Conservation (phyloP, 2,888 invertebrate species). For the Osmoderma eremita region DNA sequence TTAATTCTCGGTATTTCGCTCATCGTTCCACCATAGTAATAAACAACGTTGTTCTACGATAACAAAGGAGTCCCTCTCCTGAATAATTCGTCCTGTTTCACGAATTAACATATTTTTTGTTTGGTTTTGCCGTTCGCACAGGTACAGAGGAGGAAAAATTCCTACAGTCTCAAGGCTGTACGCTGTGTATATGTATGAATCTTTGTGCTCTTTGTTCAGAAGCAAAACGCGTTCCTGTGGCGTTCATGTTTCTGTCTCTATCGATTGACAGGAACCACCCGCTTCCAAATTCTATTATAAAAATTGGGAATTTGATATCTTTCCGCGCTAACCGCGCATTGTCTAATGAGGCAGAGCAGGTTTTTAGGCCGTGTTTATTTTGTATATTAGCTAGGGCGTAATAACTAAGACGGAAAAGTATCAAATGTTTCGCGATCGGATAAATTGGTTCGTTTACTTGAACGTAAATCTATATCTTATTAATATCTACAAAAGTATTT, state of each 20-base stretch:
- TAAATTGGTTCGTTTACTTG: neutral
- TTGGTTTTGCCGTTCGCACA: slow-evolving; percentile 44
- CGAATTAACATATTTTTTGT: slow-evolving; percentile 53
- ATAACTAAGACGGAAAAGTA: neutral
- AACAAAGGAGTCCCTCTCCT: slow-evolving; percentile 43
- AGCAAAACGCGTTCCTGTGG: slow-evolving; percentile 19
- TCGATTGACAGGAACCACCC: slow-evolving; percentile 24
- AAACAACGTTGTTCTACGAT: slow-evolving; percentile 42
- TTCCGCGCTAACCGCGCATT: slow-evolving; percentile 4
- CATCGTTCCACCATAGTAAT: slow-evolving; percentile 31
- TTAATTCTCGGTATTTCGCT: slow-evolving; percentile 42
- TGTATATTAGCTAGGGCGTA: neutral
- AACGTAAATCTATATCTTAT: neutral
- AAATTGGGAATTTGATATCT: slow-evolving; percentile 52
- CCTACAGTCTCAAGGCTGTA: slow-evolving; percentile 50
- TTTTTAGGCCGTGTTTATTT: slow-evolving; percentile 14
- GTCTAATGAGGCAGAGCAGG: slow-evolving; percentile 6
- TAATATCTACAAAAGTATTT: too few species aligned
- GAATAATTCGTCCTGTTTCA: slow-evolving; percentile 52
- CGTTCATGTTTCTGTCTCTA: slow-evolving; percentile 17
- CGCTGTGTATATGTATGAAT: slow-evolving; percentile 25
- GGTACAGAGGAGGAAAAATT: slow-evolving; percentile 45
- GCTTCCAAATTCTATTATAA: slow-evolving; percentile 48
- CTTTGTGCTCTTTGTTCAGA: slow-evolving; percentile 38
- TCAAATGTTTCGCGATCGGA: slow-evolving; percentile 3